Evolutionary conservation across 2,113 vertebrate species (phyloP), one percentile per base, ranked within the genome.

Genomic region (Eulemur rufifrons): DNA sequence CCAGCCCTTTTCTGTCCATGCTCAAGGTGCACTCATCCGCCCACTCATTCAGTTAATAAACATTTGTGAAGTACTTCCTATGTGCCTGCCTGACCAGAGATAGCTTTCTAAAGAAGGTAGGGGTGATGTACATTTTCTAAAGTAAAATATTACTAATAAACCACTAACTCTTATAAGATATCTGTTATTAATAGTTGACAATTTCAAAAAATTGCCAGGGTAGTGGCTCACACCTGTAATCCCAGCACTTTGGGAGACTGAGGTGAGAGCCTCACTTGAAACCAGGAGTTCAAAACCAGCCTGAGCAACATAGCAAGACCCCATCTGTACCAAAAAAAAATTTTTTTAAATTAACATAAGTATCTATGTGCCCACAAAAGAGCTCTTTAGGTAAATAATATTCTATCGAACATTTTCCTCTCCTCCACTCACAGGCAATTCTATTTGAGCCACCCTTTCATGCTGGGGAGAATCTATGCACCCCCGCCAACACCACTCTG

Each of bases 351-450:
- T 29, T 74, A 77, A 77, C 32, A 6, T 50, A 91, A 95, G 54
- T 68, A 14, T 27, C 42, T 92, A 3, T 45, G 39, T 74, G 27
- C 45, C 69, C 34, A 18, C 32, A 29, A 37, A 91, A 89, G 66
- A 93, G 52, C 8, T 77, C 69, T 80, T 39, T 18, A 89, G 29
- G 78, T 42, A 23, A 47, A 29, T 45, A 25, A 18, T 27, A 29
- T 27, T 63, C 76, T 42, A 64, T 34, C 34, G 52, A 69, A 77
- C 27, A 63, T 54, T 78, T 59, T 95, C 95, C 68, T 95, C 78
- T 93, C 32, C 21, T 74, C 42, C 20, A 34, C 47, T 59, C 73
- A 86, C 95, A 98, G 97, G 97, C 96, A 97, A 78, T 69, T 97
- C 45, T 76, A 63, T 97, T 0, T 97, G 89, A 97, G 64, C 66